These are phyloP conservation scores for Nilaparvata lugens DNA, from an alignment of 1,140 invertebrate genomes.

Conservation along the genomic window DNA sequence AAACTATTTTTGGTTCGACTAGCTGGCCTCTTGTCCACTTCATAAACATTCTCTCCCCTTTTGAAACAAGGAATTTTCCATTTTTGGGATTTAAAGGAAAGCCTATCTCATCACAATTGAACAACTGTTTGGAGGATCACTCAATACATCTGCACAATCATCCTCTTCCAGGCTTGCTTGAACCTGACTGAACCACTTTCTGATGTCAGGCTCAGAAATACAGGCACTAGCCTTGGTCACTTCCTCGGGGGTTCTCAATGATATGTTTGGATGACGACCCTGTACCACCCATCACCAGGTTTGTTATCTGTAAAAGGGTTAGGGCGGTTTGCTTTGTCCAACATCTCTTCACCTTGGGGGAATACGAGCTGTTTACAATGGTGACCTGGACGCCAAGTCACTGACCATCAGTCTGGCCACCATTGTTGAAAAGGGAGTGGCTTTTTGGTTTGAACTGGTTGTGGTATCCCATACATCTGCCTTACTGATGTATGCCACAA, in stretches of 20 bases:
- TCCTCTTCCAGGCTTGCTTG: constrained; percentile 24
- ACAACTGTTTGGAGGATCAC: constrained; percentile 16
- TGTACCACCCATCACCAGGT: constrained; percentile 31
- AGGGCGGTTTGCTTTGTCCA: constrained; percentile 1
- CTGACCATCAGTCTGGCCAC: too few species aligned
- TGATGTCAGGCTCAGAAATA: constrained; percentile 26
- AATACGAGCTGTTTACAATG: too few species aligned
- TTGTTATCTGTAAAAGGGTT: constrained; percentile 29
- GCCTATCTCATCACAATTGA: constrained; percentile 19
- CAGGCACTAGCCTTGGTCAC: constrained; percentile 25
- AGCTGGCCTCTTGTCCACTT: constrained; percentile 1
- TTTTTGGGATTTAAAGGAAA: constrained; percentile 12
- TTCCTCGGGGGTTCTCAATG: constrained; percentile 21
- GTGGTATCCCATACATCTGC: too few species aligned
- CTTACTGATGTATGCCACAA: too few species aligned
- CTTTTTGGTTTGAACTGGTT: too few species aligned
- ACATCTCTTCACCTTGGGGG: too few species aligned
- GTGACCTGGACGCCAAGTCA: too few species aligned
- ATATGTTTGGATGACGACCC: constrained; percentile 27
- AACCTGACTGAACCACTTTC: constrained; percentile 29
- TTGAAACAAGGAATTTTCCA: constrained; percentile 6
- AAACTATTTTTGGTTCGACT: too few species aligned
- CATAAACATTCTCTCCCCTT: constrained; percentile 12
- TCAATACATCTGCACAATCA: constrained; percentile 15
- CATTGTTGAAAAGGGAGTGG: too few species aligned